phyloP scores from a whole-genome alignment of 2,888 invertebrate species.

The Podabrus alpinus region DNA sequence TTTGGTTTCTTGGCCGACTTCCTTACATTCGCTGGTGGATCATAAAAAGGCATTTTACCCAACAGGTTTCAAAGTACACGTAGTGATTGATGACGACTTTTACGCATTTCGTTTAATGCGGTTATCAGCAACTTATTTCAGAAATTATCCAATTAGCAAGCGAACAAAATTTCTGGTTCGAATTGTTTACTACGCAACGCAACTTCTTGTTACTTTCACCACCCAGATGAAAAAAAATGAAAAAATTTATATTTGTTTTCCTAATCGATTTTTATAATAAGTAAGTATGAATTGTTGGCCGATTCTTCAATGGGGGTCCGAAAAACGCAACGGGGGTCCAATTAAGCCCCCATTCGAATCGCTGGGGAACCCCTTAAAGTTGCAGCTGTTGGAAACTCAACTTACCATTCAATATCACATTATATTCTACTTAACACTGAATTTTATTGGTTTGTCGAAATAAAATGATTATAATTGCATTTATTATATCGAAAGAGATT shows the following conservation, averaged over 20 bases:
- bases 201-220: not conserved
- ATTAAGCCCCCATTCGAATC: conserved; percentile 55
- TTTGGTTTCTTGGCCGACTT: not conserved
- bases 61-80: not conserved
- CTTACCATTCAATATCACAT: conserved; percentile 44
- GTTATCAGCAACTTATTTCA: too few relatives aligned
- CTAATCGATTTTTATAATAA: conserved; percentile 36
- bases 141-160: not conserved
- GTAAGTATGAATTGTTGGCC: conserved; percentile 29
- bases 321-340: conserved; percentile 51
- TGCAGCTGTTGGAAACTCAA: conserved; percentile 37
- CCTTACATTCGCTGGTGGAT: not conserved
- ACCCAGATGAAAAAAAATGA: not conserved
- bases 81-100: too few relatives aligned
- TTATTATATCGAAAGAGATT: conserved; percentile 25
- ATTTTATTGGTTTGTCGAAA: conserved; percentile 30
- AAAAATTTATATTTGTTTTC: conserved; percentile 35
- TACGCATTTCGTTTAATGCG: too few relatives aligned
- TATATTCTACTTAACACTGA: conserved; percentile 48
- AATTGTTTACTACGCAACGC: too few relatives aligned
- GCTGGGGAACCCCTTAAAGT: conserved; percentile 41
- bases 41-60: not conserved
- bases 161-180: not conserved
- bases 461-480: conserved; percentile 29
- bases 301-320: conserved; percentile 42